Percentiles rank a stretch among this genome's conserved stretches.
These are phyloP conservation scores for Naja naja DNA, from an alignment of 2,113 vertebrate species.

Conservation along the genomic window DNA sequence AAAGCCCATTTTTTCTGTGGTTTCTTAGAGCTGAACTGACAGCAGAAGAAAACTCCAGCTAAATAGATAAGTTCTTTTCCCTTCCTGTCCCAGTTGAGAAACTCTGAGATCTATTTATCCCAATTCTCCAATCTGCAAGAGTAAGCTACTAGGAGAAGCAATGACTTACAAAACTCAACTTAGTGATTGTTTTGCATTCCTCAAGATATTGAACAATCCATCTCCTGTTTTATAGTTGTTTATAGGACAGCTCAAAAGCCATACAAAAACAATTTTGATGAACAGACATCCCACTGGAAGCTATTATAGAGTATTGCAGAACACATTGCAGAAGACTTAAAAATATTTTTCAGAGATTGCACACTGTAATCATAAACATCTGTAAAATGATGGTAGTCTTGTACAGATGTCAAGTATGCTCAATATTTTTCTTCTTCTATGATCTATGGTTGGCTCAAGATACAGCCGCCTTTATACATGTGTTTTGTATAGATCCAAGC, in stretches of 20 bases:
- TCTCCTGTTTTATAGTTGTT: background rate
- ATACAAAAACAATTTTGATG: background rate
- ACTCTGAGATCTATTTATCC: background rate
- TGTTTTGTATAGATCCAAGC: background rate
- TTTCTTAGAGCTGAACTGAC: background rate
- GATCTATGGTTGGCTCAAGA: background rate
- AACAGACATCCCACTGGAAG: background rate
- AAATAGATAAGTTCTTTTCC: background rate
- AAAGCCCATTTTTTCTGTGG: background rate
- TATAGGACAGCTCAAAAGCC: background rate
- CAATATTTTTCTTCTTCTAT: background rate
- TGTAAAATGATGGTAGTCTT: constrained; percentile 6
- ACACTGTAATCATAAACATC: background rate
- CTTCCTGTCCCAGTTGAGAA: background rate
- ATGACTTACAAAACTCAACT: background rate
- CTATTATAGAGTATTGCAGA: background rate
- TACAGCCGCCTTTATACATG: background rate
- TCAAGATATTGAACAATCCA: background rate
- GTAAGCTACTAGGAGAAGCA: background rate
- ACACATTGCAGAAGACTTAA: background rate
- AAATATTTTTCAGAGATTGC: background rate
- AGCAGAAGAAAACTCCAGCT: background rate
- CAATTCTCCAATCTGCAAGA: background rate
- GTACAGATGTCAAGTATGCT: constrained; percentile 4
- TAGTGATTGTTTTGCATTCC: background rate